Percentiles rank a stretch among this genome's conserved stretches.
Conservation (phyloP, 2,888 invertebrate genomes). For the Lobophora halterata region DNA sequence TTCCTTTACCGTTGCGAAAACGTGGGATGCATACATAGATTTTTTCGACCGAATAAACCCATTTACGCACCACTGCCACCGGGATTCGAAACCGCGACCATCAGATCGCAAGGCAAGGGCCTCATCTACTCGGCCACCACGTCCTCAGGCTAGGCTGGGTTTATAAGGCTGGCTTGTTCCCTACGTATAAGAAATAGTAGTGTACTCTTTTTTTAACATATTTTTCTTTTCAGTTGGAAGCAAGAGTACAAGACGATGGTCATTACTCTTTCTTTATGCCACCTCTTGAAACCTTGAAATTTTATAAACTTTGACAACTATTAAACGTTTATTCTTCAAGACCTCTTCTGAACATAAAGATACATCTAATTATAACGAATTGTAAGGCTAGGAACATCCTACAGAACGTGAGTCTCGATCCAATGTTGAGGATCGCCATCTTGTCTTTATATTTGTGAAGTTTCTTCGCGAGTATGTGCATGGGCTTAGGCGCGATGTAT, state of each 20-base stretch:
- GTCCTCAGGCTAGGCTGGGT: too few relatives aligned
- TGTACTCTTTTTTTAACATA: neutral
- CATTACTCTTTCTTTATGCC: conserved; percentile 61
- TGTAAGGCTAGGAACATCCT: conserved; percentile 3
- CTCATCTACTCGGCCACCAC: too few relatives aligned
- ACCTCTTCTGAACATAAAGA: too few relatives aligned
- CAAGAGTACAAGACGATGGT: conserved; percentile 48
- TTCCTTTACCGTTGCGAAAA: too few relatives aligned
- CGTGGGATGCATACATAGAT: too few relatives aligned
- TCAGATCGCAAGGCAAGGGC: too few relatives aligned
- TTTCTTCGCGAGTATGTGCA: conserved; percentile 58
- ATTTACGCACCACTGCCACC: too few relatives aligned
- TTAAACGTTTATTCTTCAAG: conserved; percentile 5
- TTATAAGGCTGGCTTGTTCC: too few relatives aligned
- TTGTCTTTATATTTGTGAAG: conserved; percentile 43
- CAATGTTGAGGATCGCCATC: conserved; percentile 16
- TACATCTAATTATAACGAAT: too few relatives aligned
- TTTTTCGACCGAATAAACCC: too few relatives aligned
- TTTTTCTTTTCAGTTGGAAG: conserved; percentile 55
- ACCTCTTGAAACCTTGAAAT: conserved; percentile 46
- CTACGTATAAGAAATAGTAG: too few relatives aligned
- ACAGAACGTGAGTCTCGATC: conserved; percentile 1
- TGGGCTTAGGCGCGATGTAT: conserved; percentile 49
- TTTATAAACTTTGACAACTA: conserved; percentile 33
- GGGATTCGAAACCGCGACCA: too few relatives aligned